Percentiles rank a stretch among this genome's conserved stretches.
phyloP scores from a whole-genome alignment of 2,797 vertebrate species.

The Moxostoma hubbsi region DNA sequence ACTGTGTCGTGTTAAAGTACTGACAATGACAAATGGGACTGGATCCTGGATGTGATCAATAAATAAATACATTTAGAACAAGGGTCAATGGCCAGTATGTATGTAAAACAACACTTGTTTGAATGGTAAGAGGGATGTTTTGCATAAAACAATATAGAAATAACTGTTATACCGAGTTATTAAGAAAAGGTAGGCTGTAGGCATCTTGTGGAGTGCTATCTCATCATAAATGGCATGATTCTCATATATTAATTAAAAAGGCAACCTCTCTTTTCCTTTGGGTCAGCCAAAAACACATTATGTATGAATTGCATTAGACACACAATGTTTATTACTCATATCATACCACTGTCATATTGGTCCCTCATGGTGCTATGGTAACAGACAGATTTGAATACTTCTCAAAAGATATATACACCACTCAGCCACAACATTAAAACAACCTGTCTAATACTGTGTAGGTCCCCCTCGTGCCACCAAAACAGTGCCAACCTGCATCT shows the following conservation, averaged over 20 bases:
- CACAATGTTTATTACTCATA: constrained; percentile 15
- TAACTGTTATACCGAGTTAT: too few relatives aligned
- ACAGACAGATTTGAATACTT: background rate
- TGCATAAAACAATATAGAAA: background rate
- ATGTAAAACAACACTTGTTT: background rate
- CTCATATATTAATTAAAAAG: too few relatives aligned
- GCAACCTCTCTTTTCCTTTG: too few relatives aligned
- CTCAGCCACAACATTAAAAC: too few relatives aligned
- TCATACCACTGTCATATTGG: background rate
- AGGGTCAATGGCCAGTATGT: constrained; percentile 2
- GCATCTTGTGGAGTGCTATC: too few relatives aligned
- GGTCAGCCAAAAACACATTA: too few relatives aligned
- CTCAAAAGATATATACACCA: background rate
- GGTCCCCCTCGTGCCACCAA: too few relatives aligned
- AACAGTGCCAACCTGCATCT: too few relatives aligned
- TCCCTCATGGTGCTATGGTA: background rate
- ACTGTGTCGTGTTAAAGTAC: constrained; percentile 60
- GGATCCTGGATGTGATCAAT: constrained; percentile 18
- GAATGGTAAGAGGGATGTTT: background rate
- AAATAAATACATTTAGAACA: constrained; percentile 15
- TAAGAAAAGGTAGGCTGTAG: too few relatives aligned
- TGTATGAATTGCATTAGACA: background rate
- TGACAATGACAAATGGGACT: constrained; percentile 60
- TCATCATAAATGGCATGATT: too few relatives aligned
- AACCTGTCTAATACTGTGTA: too few relatives aligned